Base-by-base conservation (phyloP, 2,113 vertebrate species). In the Pedionomus torquatus region DNA sequence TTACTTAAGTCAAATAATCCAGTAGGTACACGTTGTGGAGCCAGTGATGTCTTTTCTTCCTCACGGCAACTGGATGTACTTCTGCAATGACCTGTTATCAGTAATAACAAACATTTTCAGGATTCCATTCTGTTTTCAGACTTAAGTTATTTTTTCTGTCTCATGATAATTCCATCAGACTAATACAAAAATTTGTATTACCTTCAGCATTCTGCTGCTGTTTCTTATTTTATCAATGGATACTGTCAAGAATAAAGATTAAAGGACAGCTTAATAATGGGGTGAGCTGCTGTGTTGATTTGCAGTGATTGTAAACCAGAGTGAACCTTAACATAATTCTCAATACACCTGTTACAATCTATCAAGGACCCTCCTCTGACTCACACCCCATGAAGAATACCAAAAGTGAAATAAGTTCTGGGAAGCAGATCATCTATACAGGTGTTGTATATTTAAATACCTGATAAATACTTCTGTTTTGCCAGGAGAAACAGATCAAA, bases 1-100 rank as follows among this genome's bases (percentile, higher is more conserved):
- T 84, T 75, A 84, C 66, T 96, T 93, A 20, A 52, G 41, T 86
- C 90, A 79, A 89, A 83, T 44, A 81, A 92, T 87, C 58, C 51
- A 11, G 33, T 71, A 77, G 61, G 35, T 48, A 75, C 69, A 94
- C 55, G 91, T 35, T 81, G 52, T 31, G 71, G 48, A 95, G 35
- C 19, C 31, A 46, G 52, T 37, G n/a, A 12, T 52, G 51, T 8
- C 52, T 97, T 91, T 87, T 87, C 88, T 89, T 90, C 28, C 55
- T 93, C 51, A 30, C 64, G 46, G 84, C 92, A 92, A 76, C 35
- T 89, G 52, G 52, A 58, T 44, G 24, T 33, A 90, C 80, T 94
- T 69, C 87, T 83, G 35, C 71, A 82, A 23, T n/a, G 60, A 91
- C 93, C 74, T 87, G 13, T 57, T 90, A 69, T 91, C 76, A 83